These are phyloP conservation scores for Stigmatopora argus DNA, from an alignment of 2,113 vertebrate species.

Conservation along the genomic window DNA sequence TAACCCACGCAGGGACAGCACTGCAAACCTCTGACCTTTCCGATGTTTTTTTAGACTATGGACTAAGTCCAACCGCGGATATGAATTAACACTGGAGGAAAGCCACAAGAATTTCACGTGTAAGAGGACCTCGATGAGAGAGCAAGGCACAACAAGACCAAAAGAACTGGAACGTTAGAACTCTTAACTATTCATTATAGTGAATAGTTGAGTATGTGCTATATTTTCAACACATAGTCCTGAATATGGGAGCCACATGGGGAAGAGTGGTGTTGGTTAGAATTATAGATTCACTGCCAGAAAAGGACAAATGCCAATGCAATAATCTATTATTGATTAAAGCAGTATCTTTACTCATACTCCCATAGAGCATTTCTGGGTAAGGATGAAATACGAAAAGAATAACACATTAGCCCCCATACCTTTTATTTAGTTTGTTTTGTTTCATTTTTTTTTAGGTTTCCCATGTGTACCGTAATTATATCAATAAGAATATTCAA, in stretches of 20 bases:
- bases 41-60: constrained; percentile 8
- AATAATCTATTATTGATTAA: constrained; percentile 25
- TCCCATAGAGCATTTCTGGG: constrained; percentile 2
- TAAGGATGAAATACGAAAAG: constrained; percentile 5
- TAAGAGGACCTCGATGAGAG: constrained; percentile 13
- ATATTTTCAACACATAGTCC: constrained; percentile 44
- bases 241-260: constrained; percentile 32
- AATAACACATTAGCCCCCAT: constrained; percentile 9
- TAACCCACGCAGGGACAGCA: background rate
- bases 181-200: constrained; percentile 58
- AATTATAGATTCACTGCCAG: constrained; percentile 44
- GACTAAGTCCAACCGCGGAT: constrained; percentile 24
- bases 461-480: background rate
- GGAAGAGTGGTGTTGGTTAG: constrained; percentile 36
- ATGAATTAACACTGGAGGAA: constrained; percentile 49
- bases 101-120: constrained; percentile 29
- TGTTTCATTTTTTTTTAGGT: background rate
- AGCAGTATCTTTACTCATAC: constrained; percentile 21
- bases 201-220: constrained; percentile 59
- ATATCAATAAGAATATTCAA: background rate
- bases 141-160: constrained; percentile 45
- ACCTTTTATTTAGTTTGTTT: too few relatives aligned
- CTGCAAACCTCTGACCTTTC: constrained; percentile 10
- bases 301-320: constrained; percentile 43
- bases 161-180: constrained; percentile 46